A percentile compares a stretch with the other conserved stretches of the same genome.
phyloP scores from a whole-genome alignment of 2,888 invertebrate species.

The Hypselothyrea guttata region DNA sequence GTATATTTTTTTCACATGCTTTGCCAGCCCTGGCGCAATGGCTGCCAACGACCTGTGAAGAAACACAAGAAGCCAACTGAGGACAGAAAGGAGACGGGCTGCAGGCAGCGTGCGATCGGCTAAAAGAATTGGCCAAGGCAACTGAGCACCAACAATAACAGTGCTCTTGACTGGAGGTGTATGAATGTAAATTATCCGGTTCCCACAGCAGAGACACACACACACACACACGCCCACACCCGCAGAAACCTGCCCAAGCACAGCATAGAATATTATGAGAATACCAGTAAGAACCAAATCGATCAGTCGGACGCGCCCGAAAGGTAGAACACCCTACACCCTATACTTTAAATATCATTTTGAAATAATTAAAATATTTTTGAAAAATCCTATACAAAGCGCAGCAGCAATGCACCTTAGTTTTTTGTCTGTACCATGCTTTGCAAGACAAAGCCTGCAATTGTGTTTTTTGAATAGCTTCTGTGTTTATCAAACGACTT shows the following conservation, averaged over 20 bases:
- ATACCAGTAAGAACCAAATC: too few relatives aligned
- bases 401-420: too few relatives aligned
- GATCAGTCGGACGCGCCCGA: too few relatives aligned
- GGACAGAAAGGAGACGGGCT: slow-evolving; percentile 3
- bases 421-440: too few relatives aligned
- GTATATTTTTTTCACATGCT: too few relatives aligned
- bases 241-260: background rate
- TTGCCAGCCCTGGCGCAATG: slow-evolving; percentile 27
- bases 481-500: too few relatives aligned
- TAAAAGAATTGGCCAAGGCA: slow-evolving; percentile 24
- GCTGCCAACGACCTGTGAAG: slow-evolving; percentile 24
- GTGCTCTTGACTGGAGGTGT: slow-evolving; percentile 11
- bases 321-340: too few relatives aligned
- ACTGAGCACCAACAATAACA: slow-evolving; percentile 2
- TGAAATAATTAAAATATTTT: too few relatives aligned
- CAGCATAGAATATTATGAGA: background rate
- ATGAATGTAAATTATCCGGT: slow-evolving; percentile 34
- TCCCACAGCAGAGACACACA: slow-evolving; percentile 26
- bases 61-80: slow-evolving; percentile 4
- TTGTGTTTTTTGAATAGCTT: too few relatives aligned
- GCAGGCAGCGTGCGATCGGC: slow-evolving; percentile 13
- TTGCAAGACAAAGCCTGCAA: too few relatives aligned
- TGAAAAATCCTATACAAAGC: too few relatives aligned
- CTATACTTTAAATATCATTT: too few relatives aligned
- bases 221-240: background rate